These are phyloP conservation scores for Exaiptasia diaphana DNA, from an alignment of 64 coral and sea anemone species.

Conservation along the genomic window DNA sequence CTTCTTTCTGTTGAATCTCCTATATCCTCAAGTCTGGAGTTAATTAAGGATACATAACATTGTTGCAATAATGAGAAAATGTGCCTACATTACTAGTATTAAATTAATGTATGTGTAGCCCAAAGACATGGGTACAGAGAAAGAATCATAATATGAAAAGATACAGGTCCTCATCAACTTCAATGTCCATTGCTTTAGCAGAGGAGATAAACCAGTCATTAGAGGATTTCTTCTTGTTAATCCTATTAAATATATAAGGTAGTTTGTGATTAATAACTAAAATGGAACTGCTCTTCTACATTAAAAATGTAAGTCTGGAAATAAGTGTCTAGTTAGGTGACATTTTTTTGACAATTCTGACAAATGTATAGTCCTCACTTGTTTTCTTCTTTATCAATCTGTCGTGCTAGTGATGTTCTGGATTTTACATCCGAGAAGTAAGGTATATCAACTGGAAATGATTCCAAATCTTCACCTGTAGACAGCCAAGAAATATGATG, in stretches of 20 bases:
- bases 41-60: not conserved
- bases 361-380: conserved; percentile 49
- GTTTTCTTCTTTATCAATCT: conserved; percentile 94
- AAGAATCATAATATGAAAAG: conserved; percentile 15
- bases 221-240: conserved; percentile 77
- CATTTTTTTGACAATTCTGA: no score
- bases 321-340: no score
- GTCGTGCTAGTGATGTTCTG: conserved; percentile 71
- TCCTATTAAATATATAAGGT: conserved; percentile 7
- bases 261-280: no score
- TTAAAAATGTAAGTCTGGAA: no score
- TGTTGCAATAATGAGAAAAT: not conserved
- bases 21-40: conserved; percentile 80
- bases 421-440: conserved; percentile 53
- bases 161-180: conserved; percentile 98
- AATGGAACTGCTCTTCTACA: no score
- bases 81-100: not conserved
- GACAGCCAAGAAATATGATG: no score
- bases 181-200: conserved; percentile 91
- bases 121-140: not conserved
- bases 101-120: no score
- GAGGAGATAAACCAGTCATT: conserved; percentile 84
- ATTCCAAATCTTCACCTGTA: conserved; percentile 72
- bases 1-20: conserved; percentile 71
- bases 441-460: conserved; percentile 78